phyloP scores from a whole-genome alignment of 2,113 vertebrate genomes.

The Delphinapterus leucas region DNA sequence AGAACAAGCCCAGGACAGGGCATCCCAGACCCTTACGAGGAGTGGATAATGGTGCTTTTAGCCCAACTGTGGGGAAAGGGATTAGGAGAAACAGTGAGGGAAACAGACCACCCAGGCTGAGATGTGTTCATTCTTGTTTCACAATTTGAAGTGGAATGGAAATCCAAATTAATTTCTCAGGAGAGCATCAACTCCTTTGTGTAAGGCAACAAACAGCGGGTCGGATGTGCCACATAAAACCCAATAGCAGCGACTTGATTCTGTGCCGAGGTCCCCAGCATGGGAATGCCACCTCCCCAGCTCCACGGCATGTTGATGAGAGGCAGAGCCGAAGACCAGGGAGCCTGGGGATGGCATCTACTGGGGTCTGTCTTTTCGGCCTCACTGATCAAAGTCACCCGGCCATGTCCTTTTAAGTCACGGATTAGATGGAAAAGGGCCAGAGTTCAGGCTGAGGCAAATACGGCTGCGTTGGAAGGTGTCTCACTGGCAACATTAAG shows the following conservation, averaged over 20 bases:
- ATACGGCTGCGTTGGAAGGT: neutral
- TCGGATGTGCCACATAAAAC: conserved; percentile 42
- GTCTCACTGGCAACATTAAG: conserved; percentile 5
- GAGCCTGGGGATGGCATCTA: neutral
- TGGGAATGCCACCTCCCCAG: neutral
- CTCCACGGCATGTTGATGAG: neutral
- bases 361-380: conserved; percentile 35
- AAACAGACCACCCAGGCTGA: conserved; percentile 61
- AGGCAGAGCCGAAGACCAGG: conserved; percentile 2
- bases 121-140: conserved; percentile 56
- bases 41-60: conserved; percentile 69
- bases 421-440: conserved; percentile 35
- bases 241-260: neutral
- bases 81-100: conserved; percentile 67
- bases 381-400: conserved; percentile 65
- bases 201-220: conserved; percentile 20
- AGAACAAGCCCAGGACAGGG: conserved; percentile 73
- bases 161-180: conserved; percentile 65
- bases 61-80: conserved; percentile 31
- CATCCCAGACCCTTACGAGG: conserved; percentile 65
- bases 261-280: neutral
- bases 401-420: conserved; percentile 53
- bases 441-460: conserved; percentile 55
- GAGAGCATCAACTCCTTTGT: conserved; percentile 39
- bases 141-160: conserved; percentile 54